Conservation (phyloP, 2,888 invertebrate genomes). For the Molorchus minor region DNA sequence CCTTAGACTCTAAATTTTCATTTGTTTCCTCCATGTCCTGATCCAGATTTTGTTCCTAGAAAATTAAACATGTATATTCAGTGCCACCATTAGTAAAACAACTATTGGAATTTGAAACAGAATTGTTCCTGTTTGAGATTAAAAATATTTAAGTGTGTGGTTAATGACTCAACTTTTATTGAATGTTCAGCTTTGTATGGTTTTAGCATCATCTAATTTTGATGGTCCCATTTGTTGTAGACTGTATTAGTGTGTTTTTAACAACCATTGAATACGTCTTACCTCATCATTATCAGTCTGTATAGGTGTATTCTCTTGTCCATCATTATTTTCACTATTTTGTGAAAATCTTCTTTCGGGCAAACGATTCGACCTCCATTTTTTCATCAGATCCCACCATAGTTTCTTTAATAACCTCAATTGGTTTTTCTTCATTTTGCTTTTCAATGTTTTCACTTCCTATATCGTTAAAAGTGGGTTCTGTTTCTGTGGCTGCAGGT, state of each 20-base stretch:
- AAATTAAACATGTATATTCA: constrained; percentile 1
- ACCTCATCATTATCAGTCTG: constrained; percentile 61
- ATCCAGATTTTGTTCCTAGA: constrained; percentile 48
- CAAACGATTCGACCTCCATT: constrained; percentile 52
- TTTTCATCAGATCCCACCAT: constrained; percentile 55
- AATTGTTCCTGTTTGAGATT: too few relatives aligned
- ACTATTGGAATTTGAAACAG: too few relatives aligned
- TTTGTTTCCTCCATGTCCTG: constrained; percentile 58
- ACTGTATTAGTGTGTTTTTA: too few relatives aligned
- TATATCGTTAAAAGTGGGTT: constrained; percentile 49
- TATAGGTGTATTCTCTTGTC: constrained; percentile 55
- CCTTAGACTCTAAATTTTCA: constrained; percentile 53
- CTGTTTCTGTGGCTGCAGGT: constrained; percentile 52
- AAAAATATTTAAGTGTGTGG: too few relatives aligned
- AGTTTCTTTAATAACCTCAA: constrained; percentile 29
- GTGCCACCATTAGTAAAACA: too few relatives aligned
- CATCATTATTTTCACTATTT: constrained; percentile 57
- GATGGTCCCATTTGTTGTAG: too few relatives aligned
- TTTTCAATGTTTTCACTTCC: constrained; percentile 47
- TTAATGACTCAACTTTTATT: too few relatives aligned
- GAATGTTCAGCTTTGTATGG: too few relatives aligned
- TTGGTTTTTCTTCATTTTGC: constrained; percentile 42
- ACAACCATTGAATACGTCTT: too few relatives aligned
- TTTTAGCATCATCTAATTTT: too few relatives aligned
- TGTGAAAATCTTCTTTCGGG: constrained; percentile 56